Evolutionary conservation across 2,113 vertebrate genomes (phyloP).

Genomic region (Columbina picui): DNA sequence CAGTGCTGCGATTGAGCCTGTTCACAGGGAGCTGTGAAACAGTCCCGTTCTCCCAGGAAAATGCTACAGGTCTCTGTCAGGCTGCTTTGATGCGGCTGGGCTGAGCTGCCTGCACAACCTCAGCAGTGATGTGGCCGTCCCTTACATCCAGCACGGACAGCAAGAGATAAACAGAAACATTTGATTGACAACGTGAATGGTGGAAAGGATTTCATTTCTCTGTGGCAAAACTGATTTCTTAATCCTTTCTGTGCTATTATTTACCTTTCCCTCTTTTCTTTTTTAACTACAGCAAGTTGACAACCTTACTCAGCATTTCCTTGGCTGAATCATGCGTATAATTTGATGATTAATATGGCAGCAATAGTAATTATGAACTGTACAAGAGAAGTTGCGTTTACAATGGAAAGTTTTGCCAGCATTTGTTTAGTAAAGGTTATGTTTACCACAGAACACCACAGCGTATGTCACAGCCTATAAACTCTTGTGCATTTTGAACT

Average conservation of each 20-base stretch:
- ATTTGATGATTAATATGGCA: background rate
- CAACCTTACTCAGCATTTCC: background rate
- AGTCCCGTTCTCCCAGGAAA: constrained; percentile 39
- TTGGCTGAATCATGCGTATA: background rate
- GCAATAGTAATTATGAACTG: background rate
- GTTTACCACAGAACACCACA: background rate
- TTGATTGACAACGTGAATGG: background rate
- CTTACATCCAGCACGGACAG: background rate
- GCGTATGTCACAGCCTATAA: background rate
- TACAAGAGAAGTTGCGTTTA: background rate
- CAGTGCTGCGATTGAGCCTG: constrained; percentile 51
- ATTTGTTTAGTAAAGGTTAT: background rate
- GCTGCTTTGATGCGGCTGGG: background rate
- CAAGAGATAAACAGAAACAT: background rate
- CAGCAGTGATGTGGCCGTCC: background rate
- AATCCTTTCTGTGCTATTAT: background rate
- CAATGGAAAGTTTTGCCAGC: background rate
- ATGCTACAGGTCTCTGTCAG: constrained; percentile 33
- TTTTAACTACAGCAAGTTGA: background rate
- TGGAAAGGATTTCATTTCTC: background rate
- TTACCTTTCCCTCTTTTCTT: background rate
- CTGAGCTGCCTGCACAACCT: background rate
- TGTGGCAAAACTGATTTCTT: background rate
- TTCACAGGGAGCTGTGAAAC: constrained; percentile 54
- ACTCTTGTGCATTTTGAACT: background rate